Percentiles rank a stretch among this genome's conserved stretches.
Conservation (phyloP, 2,888 invertebrate species). For the Callyntrura sp. region DNA sequence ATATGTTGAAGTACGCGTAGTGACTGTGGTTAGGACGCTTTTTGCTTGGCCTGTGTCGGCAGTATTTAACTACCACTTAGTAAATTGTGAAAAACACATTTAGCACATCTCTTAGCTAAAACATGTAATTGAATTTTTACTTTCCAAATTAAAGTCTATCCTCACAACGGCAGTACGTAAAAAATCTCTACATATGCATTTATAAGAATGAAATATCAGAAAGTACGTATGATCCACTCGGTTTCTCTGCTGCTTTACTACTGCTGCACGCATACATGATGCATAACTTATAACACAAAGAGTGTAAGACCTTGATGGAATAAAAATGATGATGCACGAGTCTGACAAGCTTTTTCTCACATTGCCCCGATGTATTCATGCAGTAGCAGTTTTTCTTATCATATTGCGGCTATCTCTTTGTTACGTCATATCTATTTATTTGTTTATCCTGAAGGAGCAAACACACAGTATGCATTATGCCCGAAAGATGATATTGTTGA, state of each 20-base stretch:
- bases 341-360: constrained; percentile 13
- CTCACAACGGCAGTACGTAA: too few relatives aligned
- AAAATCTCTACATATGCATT: too few relatives aligned
- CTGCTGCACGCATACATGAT: neutral
- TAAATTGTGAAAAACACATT: too few relatives aligned
- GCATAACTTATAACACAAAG: neutral
- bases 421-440: neutral
- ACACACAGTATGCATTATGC: neutral
- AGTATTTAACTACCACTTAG: too few relatives aligned
- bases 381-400: neutral
- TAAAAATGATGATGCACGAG: neutral
- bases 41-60: too few relatives aligned
- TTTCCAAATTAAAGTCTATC: too few relatives aligned
- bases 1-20: too few relatives aligned
- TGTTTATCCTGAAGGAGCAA: neutral
- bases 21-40: too few relatives aligned
- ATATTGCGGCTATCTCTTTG: neutral
- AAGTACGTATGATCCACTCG: neutral
- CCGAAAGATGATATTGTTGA: too few relatives aligned
- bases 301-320: neutral
- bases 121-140: too few relatives aligned
- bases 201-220: neutral
- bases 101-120: too few relatives aligned
- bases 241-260: neutral
- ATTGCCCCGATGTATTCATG: neutral